A percentile compares a stretch with the other conserved stretches of the same genome.
Conservation (phyloP, 2,797 vertebrate species). For the Monodelphis domestica region DNA sequence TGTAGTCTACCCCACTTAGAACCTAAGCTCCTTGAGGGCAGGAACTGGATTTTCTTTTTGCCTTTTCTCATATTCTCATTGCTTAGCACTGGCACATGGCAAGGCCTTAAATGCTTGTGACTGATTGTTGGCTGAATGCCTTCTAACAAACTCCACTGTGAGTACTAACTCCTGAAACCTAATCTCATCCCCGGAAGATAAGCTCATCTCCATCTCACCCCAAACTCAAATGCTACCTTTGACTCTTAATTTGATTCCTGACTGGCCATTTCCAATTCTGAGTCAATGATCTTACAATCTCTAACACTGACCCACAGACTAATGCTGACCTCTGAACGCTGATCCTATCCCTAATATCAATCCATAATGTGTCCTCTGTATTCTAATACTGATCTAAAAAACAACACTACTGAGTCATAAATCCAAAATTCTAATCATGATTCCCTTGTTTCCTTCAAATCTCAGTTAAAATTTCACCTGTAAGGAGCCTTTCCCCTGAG, state of each 20-base stretch:
- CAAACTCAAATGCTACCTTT: background rate
- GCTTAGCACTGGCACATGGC: background rate
- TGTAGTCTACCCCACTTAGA: background rate
- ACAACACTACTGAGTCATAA: constrained; percentile 46
- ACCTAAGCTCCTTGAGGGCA: background rate
- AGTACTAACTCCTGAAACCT: background rate
- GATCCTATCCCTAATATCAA: constrained; percentile 15
- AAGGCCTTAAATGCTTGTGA: background rate
- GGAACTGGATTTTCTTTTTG: background rate
- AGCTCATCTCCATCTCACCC: background rate
- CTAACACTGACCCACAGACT: constrained; percentile 30
- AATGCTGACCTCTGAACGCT: constrained; percentile 47
- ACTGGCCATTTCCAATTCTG: constrained; percentile 18
- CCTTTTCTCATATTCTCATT: background rate
- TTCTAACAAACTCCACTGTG: background rate
- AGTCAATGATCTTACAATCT: constrained; percentile 29
- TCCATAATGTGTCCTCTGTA: background rate
- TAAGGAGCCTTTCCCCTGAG: background rate
- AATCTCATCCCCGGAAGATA: constrained; percentile 24
- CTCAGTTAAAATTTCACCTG: background rate
- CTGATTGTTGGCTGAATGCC: background rate
- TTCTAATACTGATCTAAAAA: background rate
- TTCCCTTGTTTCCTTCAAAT: background rate
- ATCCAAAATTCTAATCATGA: background rate
- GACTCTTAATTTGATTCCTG: constrained; percentile 34